Percentiles rank a stretch among this genome's conserved stretches.
phyloP scores from a whole-genome alignment of 1,140 invertebrate genomes.

The Calephelis virginiensis region DNA sequence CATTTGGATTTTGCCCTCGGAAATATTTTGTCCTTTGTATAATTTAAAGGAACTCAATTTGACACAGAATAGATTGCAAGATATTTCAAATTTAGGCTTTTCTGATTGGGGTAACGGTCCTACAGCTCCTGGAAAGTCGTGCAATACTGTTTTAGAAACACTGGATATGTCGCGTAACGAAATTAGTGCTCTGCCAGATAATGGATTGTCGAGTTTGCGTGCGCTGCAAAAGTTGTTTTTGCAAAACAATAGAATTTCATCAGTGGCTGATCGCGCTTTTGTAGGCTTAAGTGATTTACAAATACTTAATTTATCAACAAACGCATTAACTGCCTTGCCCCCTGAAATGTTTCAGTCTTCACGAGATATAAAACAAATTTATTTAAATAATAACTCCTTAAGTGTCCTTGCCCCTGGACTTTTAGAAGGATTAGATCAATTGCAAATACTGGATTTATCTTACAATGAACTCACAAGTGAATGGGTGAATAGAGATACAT shows the following conservation, averaged over 20 bases:
- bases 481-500: conserved; percentile 90
- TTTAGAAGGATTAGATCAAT: conserved; percentile 86
- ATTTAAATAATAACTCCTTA: conserved; percentile 90
- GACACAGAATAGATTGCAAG: conserved; percentile 87
- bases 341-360: conserved; percentile 87
- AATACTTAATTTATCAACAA: conserved; percentile 88
- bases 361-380: conserved; percentile 84
- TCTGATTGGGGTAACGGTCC: conserved; percentile 82
- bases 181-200: conserved; percentile 84
- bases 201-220: conserved; percentile 84
- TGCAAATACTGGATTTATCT: conserved; percentile 89
- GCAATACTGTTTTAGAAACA: conserved; percentile 83
- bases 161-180: conserved; percentile 88
- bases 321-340: conserved; percentile 86
- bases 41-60: conserved; percentile 85
- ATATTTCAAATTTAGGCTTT: conserved; percentile 86
- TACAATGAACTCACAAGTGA: conserved; percentile 87
- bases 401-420: conserved; percentile 87
- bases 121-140: conserved; percentile 80
- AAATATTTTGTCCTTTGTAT: conserved; percentile 87
- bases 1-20: conserved; percentile 86
- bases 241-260: conserved; percentile 87
- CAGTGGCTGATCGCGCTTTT: conserved; percentile 86
- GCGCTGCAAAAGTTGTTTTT: conserved; percentile 83
- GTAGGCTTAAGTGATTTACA: conserved; percentile 83